Evolutionary conservation across 2,797 vertebrate genomes (phyloP), one percentile per base, ranked within the genome.

Genomic region (Anguilla obscura): DNA sequence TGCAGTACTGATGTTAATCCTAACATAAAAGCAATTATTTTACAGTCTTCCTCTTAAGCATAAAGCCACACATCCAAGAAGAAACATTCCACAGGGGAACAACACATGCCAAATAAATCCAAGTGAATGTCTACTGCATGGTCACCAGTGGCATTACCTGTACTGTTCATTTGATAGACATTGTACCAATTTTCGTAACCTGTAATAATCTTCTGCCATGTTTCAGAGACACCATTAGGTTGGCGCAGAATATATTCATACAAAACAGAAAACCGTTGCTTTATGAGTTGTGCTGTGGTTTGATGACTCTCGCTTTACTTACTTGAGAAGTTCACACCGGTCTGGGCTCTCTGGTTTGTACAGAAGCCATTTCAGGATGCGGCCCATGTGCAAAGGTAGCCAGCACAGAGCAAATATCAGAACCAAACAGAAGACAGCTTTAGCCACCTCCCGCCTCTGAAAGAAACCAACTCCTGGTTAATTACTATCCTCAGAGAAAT

Each of bases 341-440:
- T 86, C 90, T 3, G 86, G 91, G 63, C 98, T 97, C 1, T 36
- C 50, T 87, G 93, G 91, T 14, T 91, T 52, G 85, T 98, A 98
- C 30, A 97, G 91, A 30, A 92, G 95, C 94, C 95, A 97, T 95
- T 98, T 99, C 87, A 99, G 94, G 90, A 99, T 96, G 90, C 98
- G 95, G 91, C 98, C 97, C 89, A 99, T 94, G 90, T 99, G 98
- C 88, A 99, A 95, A 45, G 99, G 99, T 91, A 99, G 98, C 98
- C 98, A 99, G 95, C 99, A 99, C 36, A 99, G 97, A 83, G 98
- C 98, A 92, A 99, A 99, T 92, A 99, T 98, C 85, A 99, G 96
- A 1, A 99, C 99, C 54, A 99, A 95, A 91, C 97, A 99, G 96
- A 99, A 99, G 88, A 99, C 98, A 0, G 98, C 99, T 93, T 98